A percentile compares a stretch with the other conserved stretches of the same genome.
These are phyloP conservation scores for Rhagophthalmus giganteus DNA, from an alignment of 2,888 invertebrate genomes.

Conservation along the genomic window DNA sequence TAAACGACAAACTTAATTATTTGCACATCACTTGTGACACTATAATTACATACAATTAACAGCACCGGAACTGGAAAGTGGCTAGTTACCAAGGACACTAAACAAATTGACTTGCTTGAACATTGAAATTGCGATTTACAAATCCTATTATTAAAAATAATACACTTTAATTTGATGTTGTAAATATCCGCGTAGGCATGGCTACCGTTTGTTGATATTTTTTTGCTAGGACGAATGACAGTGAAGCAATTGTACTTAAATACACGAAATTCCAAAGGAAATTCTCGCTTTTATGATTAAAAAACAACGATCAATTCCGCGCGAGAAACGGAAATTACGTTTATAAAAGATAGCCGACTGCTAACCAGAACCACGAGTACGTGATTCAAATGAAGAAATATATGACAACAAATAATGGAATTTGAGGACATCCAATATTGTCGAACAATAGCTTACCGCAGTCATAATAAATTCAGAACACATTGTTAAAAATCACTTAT, in stretches of 20 bases:
- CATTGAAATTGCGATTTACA: conserved; percentile 17
- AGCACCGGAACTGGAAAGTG: conserved; percentile 25
- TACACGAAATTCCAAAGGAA: conserved; percentile 1
- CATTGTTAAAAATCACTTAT: too few relatives aligned
- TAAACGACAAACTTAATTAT: conserved; percentile 23
- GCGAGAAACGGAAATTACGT: conserved; percentile 8
- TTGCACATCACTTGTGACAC: conserved; percentile 21
- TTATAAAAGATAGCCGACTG: conserved; percentile 1
- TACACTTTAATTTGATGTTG: conserved; percentile 11
- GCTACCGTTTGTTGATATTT: not conserved
- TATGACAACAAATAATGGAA: conserved; percentile 9
- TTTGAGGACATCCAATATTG: too few relatives aligned
- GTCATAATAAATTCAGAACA: too few relatives aligned
- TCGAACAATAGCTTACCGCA: too few relatives aligned
- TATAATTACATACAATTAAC: conserved; percentile 24
- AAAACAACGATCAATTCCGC: not conserved
- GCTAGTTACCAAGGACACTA: conserved; percentile 18
- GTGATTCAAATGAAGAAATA: conserved; percentile 8
- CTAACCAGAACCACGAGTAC: conserved; percentile 1
- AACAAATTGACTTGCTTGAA: conserved; percentile 20
- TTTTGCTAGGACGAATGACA: not conserved
- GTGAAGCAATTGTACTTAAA: conserved; percentile 1
- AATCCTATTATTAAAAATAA: conserved; percentile 22
- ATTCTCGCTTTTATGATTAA: not conserved
- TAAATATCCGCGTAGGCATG: conserved; percentile 4